Evolutionary conservation across 2,113 vertebrate genomes (phyloP).

Genomic region (Tamias sibiricus): DNA sequence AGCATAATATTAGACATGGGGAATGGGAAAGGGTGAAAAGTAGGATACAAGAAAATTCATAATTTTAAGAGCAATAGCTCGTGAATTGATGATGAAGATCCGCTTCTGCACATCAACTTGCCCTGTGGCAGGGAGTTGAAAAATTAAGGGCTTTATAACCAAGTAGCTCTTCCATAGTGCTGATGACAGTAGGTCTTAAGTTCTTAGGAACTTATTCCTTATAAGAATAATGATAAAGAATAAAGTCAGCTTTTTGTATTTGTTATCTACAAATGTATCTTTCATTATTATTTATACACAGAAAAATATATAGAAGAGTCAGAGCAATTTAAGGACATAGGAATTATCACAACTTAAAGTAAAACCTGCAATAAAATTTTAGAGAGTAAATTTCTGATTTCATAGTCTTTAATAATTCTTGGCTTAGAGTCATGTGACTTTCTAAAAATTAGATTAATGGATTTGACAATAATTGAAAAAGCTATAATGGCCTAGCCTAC

Average conservation of each 20-base stretch:
- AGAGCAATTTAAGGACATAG: conserved; percentile 9
- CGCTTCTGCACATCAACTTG: background rate
- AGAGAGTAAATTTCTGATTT: conserved; percentile 38
- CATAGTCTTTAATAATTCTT: background rate
- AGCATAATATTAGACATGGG: background rate
- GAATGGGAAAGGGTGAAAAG: background rate
- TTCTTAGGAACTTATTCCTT: background rate
- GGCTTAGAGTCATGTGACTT: background rate
- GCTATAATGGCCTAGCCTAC: background rate
- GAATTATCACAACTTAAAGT: background rate
- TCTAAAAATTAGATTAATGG: conserved; percentile 35
- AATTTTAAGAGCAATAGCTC: background rate
- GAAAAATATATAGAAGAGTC: background rate
- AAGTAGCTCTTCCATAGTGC: background rate
- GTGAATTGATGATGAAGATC: background rate
- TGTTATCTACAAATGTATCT: background rate
- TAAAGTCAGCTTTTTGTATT: background rate
- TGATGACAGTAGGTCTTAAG: background rate
- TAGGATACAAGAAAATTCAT: background rate
- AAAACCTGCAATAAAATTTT: background rate
- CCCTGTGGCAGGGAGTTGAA: background rate
- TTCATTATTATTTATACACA: background rate
- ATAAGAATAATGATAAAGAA: background rate
- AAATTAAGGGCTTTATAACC: background rate
- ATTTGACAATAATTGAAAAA: conserved; percentile 33